Evolutionary conservation across 1,140 invertebrate species (phyloP).

Genomic region (Batillaria attramentaria): DNA sequence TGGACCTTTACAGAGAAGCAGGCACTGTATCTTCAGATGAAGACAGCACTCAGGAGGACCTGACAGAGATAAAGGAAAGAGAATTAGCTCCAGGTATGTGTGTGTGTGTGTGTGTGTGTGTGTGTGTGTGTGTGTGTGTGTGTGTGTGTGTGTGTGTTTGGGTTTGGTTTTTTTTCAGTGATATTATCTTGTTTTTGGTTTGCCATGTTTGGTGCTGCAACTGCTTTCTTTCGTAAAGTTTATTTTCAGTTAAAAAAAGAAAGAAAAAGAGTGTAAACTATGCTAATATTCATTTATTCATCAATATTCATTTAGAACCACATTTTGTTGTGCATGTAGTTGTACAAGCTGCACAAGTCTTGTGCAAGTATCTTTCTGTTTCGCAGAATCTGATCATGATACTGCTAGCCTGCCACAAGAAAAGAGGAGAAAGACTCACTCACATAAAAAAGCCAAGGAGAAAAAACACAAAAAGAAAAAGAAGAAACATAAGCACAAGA

Average conservation of each 20-base stretch:
- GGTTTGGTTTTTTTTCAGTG: too few relatives aligned
- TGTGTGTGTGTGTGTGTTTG: too few relatives aligned
- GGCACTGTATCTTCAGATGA: too few relatives aligned
- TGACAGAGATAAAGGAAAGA: too few relatives aligned
- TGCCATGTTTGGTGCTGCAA: background rate
- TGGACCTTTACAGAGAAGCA: too few relatives aligned
- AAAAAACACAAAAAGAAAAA: conserved; percentile 23
- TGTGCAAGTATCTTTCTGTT: too few relatives aligned
- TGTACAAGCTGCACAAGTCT: too few relatives aligned
- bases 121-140: too few relatives aligned
- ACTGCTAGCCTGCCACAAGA: background rate
- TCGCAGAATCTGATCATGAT: conserved; percentile 5
- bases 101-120: too few relatives aligned
- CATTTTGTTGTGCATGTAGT: background rate
- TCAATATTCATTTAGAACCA: background rate
- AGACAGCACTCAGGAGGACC: too few relatives aligned
- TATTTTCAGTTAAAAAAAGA: background rate
- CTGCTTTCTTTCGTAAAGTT: background rate
- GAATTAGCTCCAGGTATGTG: too few relatives aligned
- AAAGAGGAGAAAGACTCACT: background rate
- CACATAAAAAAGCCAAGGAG: background rate
- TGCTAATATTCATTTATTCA: background rate
- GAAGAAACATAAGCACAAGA: conserved; percentile 29
- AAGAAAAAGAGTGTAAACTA: background rate
- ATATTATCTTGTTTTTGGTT: background rate